A percentile compares a stretch with the other conserved stretches of the same genome.
Evolutionary conservation across 2,888 invertebrate species (phyloP).

Genomic region (Ceriagrion tenellum): DNA sequence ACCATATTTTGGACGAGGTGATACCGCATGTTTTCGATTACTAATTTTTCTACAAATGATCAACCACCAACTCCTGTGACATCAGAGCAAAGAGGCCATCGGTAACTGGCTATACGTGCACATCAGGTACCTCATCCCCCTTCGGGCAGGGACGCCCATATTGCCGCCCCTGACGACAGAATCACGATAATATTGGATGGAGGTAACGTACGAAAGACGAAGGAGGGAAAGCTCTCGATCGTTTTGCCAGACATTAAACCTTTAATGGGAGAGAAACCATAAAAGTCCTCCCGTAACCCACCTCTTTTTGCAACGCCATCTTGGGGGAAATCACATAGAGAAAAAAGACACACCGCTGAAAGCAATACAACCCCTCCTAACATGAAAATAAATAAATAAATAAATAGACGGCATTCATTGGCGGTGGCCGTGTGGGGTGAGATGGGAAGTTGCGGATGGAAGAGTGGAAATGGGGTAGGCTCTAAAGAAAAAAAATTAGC

Average conservation of each 20-base stretch:
- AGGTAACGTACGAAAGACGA: background rate
- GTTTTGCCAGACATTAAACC: conserved; percentile 10
- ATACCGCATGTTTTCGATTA: no score
- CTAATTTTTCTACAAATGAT: no score
- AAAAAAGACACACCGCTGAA: no score
- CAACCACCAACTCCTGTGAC: no score
- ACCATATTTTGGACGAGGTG: no score
- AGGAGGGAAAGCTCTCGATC: background rate
- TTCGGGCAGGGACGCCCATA: background rate
- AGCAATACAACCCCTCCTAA: background rate
- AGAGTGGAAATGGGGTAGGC: background rate
- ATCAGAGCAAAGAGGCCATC: no score
- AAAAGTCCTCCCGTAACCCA: background rate
- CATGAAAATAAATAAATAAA: background rate
- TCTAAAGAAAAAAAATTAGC: background rate
- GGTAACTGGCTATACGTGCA: background rate
- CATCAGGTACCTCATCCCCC: no score
- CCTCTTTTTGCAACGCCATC: background rate
- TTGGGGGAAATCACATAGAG: no score
- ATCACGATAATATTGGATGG: background rate
- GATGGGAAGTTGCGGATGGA: background rate
- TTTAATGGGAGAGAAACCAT: conserved; percentile 18
- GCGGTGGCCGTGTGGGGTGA: background rate
- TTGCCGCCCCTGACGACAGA: background rate
- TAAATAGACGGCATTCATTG: background rate